Percentiles rank a stretch among this genome's conserved stretches.
These are phyloP conservation scores for Eupleurogrammus muticus DNA, from an alignment of 2,797 vertebrate species.

Conservation along the genomic window DNA sequence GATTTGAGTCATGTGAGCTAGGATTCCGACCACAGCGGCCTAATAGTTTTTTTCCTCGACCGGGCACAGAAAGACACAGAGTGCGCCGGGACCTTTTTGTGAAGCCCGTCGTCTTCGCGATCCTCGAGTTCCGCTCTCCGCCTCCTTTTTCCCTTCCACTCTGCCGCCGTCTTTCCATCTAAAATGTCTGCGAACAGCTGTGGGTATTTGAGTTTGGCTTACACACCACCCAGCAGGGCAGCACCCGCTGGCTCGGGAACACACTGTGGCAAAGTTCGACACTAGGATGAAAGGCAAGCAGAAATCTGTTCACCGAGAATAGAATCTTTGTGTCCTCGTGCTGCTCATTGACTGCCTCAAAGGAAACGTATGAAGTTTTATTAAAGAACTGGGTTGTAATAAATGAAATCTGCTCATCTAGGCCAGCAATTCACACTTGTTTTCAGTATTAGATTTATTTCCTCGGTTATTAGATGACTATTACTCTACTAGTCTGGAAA, in stretches of 20 bases:
- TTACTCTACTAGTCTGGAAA: neutral
- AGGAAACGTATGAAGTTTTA: constrained; percentile 14
- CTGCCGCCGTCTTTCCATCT: constrained; percentile 45
- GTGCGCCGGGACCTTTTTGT: constrained; percentile 30
- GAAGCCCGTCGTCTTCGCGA: constrained; percentile 25
- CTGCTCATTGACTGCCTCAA: neutral
- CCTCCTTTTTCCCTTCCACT: constrained; percentile 15
- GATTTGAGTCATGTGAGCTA: constrained; percentile 67
- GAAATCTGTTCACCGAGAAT: constrained; percentile 21
- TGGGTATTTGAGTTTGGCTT: constrained; percentile 57
- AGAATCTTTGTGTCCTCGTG: constrained; percentile 14
- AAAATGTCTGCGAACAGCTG: constrained; percentile 69
- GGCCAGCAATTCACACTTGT: neutral
- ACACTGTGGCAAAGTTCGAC: constrained; percentile 47
- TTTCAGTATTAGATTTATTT: neutral
- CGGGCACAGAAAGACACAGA: constrained; percentile 25
- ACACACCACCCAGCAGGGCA: constrained; percentile 54
- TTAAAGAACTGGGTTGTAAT: neutral
- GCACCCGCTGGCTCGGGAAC: constrained; percentile 38
- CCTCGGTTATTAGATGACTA: neutral
- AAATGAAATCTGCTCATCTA: neutral
- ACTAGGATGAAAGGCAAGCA: constrained; percentile 36
- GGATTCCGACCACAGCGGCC: constrained; percentile 47
- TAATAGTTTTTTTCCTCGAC: constrained; percentile 68
- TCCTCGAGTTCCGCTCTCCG: constrained; percentile 46